Percentiles rank a stretch among this genome's conserved stretches.
phyloP scores from a whole-genome alignment of 92 coral and sea anemone species.

The Desmophyllum pertusum region DNA sequence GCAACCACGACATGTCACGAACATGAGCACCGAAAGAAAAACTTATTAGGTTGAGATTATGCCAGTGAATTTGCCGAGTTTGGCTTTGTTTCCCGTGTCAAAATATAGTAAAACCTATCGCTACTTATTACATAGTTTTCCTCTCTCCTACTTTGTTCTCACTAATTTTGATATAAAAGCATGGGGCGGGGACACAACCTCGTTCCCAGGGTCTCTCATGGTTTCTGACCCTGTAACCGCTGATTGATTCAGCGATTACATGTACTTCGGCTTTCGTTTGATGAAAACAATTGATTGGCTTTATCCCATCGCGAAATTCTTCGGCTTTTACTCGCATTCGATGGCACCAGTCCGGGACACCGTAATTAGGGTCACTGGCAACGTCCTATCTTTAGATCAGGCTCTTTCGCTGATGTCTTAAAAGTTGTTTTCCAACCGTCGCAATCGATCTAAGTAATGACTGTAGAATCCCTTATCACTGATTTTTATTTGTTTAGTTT shows the following conservation, averaged over 20 bases:
- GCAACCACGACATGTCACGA: too few species aligned
- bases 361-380: neutral
- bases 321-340: neutral
- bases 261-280: neutral
- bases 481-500: neutral
- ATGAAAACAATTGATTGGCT: neutral
- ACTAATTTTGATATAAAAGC: too few species aligned
- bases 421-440: neutral
- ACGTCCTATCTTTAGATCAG: neutral
- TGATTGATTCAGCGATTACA: neutral
- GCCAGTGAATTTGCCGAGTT: too few species aligned
- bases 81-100: too few species aligned
- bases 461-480: neutral
- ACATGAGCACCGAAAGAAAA: too few species aligned
- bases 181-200: too few species aligned
- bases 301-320: neutral
- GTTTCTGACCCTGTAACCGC: too few species aligned
- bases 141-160: too few species aligned
- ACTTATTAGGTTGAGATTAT: too few species aligned
- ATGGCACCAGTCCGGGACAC: neutral
- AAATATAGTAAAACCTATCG: too few species aligned
- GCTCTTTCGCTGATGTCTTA: neutral
- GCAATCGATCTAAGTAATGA: neutral
- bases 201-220: too few species aligned
- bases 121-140: too few species aligned